Base-by-base conservation (phyloP, 1,140 invertebrate genomes). In the Centruroides sculpturatus region DNA sequence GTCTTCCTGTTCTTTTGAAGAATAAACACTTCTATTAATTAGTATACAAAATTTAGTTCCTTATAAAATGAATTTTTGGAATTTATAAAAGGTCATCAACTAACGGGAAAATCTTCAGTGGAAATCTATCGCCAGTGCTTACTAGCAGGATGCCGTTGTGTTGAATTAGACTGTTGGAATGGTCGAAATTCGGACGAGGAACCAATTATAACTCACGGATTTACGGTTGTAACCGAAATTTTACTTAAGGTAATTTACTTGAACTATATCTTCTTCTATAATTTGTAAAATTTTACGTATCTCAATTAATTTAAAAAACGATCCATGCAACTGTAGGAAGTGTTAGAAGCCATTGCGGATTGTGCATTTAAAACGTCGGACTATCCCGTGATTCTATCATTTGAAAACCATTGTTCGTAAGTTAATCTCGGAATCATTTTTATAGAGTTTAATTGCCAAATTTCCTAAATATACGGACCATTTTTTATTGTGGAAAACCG, bases 111-210 rank as follows among this genome's bases (percentile, higher is more conserved):
- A 56, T 93, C 91, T 57, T 93, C 90, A 36, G 90, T 94, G 12
- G 94, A 98, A 80, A 95, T 98, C 71, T 98, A 98, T 76, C 80
- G 93, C 55, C 90, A 94, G 73, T 88, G 87, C 72, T 78, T 98
- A 49, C 77, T 98, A 8, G 85, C 91, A 56, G 95, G 95, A 51
- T 98, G 95, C 80, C 87, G 89, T 64, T 98, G 94, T 75, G 89
- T 98, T 1, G 95, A 98, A 72, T 79, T 98, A 64, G 95, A 98
- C 77, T 96, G 96, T 74, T 98, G 94, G 93, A 96, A 98, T 73
- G 90, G 92, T 1, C 74, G 70, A 47, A 82, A 85, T 66, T 84
- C 85, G 46, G 77, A 79, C 66, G 91, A 95, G 66, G 94, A 98
- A 75, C 94, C 94, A 10, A 84, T 97, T 46, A 96, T 98, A 56